Percentiles rank a stretch among this genome's conserved stretches.
phyloP scores from a whole-genome alignment of 1,140 invertebrate species.

The Trachymyrmex cornetzi region DNA sequence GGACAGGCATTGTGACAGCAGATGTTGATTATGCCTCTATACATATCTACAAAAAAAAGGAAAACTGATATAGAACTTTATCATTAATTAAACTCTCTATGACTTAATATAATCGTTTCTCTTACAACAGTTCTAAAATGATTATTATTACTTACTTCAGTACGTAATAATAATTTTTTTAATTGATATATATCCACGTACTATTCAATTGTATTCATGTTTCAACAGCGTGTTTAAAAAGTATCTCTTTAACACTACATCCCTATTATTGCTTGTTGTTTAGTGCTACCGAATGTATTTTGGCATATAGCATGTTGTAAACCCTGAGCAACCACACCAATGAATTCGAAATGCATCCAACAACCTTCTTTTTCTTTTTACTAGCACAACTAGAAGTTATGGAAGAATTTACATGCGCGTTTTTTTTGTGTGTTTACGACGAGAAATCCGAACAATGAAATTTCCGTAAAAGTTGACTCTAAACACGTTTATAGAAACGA shows the following conservation, averaged over 20 bases:
- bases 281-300: constrained; percentile 83
- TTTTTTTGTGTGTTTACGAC: background rate
- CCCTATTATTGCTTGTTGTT: constrained; percentile 85
- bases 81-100: constrained; percentile 86
- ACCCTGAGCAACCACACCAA: constrained; percentile 82
- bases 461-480: constrained; percentile 18
- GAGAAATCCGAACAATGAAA: background rate
- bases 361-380: constrained; percentile 28
- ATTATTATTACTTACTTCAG: constrained; percentile 74
- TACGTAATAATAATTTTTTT: constrained; percentile 68
- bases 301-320: constrained; percentile 84
- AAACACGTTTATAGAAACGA: constrained; percentile 26
- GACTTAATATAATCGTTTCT: constrained; percentile 82
- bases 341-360: constrained; percentile 74
- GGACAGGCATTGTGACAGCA: constrained; percentile 40
- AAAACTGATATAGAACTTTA: constrained; percentile 85
- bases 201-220: constrained; percentile 63
- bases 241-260: constrained; percentile 73
- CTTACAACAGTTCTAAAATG: constrained; percentile 80
- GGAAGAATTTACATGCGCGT: constrained; percentile 46
- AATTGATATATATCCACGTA: constrained; percentile 68
- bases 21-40: constrained; percentile 83
- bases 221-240: constrained; percentile 69
- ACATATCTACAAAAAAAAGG: constrained; percentile 85
- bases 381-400: constrained; percentile 41